Percentiles rank a stretch among this genome's conserved stretches.
Conservation (phyloP, 2,888 invertebrate species). For the Phlogophora meticulosa region DNA sequence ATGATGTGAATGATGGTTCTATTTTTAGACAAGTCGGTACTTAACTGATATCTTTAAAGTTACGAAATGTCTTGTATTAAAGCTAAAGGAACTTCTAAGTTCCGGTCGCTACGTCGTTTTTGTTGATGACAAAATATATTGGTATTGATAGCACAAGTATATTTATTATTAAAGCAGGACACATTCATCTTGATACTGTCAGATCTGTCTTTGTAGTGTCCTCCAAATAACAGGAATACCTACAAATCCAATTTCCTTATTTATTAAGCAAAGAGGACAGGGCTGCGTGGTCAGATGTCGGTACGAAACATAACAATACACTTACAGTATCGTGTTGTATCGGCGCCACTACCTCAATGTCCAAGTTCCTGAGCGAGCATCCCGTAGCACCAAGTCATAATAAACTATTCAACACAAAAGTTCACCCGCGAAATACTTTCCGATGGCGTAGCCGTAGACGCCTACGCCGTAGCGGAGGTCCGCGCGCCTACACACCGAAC, state of each 20-base stretch:
- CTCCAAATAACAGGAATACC: background rate
- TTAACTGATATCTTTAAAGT: too few relatives aligned
- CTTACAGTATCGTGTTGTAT: conserved; percentile 39
- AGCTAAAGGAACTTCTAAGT: background rate
- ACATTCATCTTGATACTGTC: background rate
- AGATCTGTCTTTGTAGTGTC: background rate
- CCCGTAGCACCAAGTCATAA: conserved; percentile 62
- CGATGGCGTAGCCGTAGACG: conserved; percentile 70
- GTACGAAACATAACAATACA: conserved; percentile 32
- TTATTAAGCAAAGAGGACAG: background rate
- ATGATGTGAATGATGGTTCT: background rate
- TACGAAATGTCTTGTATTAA: background rate
- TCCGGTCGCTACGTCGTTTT: background rate
- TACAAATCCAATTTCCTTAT: background rate
- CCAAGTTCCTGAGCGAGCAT: conserved; percentile 63
- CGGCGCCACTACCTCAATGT: conserved; percentile 41
- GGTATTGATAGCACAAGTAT: background rate
- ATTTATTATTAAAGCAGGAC: background rate
- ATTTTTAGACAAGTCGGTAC: background rate
- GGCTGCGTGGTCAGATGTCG: conserved; percentile 8
- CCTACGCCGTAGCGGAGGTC: conserved; percentile 79
- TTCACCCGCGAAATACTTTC: conserved; percentile 75
- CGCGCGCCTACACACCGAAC: conserved; percentile 77
- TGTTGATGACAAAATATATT: background rate
- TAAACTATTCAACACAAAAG: conserved; percentile 65